Conservation (phyloP, 2,888 invertebrate genomes). For the Tuberolachnus salignus region DNA sequence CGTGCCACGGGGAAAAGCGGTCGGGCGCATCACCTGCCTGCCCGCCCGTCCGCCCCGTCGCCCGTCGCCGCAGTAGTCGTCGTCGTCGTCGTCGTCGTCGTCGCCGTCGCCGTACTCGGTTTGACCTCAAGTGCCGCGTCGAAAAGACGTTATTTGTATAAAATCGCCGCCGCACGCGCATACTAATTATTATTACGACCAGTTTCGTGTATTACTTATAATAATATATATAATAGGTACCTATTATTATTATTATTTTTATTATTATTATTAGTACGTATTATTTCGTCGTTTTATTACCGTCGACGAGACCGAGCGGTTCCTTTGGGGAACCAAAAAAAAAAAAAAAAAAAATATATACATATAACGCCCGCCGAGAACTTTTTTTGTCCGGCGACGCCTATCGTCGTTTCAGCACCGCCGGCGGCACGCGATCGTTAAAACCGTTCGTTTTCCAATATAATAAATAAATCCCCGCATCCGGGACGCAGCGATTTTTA, state of each 20-base stretch:
- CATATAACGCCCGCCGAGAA: too few relatives aligned
- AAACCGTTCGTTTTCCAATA: too few relatives aligned
- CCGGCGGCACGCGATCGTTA: not conserved
- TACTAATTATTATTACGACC: constrained; percentile 50
- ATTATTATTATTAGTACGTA: too few relatives aligned
- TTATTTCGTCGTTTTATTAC: constrained; percentile 9
- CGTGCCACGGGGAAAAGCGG: constrained; percentile 53
- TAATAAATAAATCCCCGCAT: too few relatives aligned
- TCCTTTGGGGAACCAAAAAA: too few relatives aligned
- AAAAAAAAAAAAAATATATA: too few relatives aligned
- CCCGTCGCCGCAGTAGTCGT: not conserved
- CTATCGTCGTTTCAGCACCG: not conserved
- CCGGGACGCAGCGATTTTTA: too few relatives aligned
- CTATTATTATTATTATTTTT: constrained; percentile 20
- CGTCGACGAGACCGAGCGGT: too few relatives aligned
- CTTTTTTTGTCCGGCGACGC: too few relatives aligned
- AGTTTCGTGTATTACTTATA: not conserved
- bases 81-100: not conserved
- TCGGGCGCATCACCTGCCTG: constrained; percentile 45
- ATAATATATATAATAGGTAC: too few relatives aligned
- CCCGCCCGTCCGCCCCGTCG: not conserved
- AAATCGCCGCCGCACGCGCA: constrained; percentile 29
- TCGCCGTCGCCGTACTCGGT: not conserved
- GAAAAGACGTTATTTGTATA: constrained; percentile 28
- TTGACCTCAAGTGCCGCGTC: constrained; percentile 49